Base-by-base conservation (phyloP, 2,113 vertebrate species). In the Morone saxatilis region DNA sequence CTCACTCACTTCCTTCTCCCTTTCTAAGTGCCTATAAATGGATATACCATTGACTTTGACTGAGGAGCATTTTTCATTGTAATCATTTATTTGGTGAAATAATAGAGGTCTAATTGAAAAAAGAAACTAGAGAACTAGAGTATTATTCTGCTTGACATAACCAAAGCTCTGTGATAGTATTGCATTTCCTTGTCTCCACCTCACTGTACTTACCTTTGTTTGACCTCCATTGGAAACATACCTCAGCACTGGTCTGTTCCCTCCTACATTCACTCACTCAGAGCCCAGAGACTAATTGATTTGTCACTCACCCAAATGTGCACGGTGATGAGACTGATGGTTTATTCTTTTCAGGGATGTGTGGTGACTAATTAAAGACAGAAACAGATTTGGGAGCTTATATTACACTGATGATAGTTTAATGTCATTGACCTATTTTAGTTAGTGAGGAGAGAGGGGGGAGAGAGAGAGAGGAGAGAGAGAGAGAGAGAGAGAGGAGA, bases 381-480 rank as follows among this genome's bases (percentile, higher is more conserved):
- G 84, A 63, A 70, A 63, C 50, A 74, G 69, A 85, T 89, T 62
- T 45, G 17, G 74, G 25, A 56, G 54, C 67, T 76, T 62, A 57
- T 63, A 76, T 83, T 65, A 53, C 67, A 56, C 17, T 78, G 69
- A 83, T 84, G 80, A 48, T 67, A 62, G 54, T 84, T 84, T 81
- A 86, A 90, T 87, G 73, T 62, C 60, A 70, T 69, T 90, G 87
- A 80, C 85, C 83, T 83, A 90, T 86, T 91, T 91, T 72, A 79
- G 77, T 71, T 73, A 43, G 48, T 22, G n/a, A 62, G 67, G 40
- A 47, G 51, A 57, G 31, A 31, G 31, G 31, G 2, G 31, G 2
- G 31, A 31, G 31, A 31, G 31, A 31, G 31, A 31, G 31, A 31
- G 31, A 31, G 31, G 45, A 63, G 50, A 71, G 31, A n/a, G 41